These are phyloP conservation scores for Halesus radiatus DNA, from an alignment of 1,140 invertebrate genomes.

Conservation along the genomic window DNA sequence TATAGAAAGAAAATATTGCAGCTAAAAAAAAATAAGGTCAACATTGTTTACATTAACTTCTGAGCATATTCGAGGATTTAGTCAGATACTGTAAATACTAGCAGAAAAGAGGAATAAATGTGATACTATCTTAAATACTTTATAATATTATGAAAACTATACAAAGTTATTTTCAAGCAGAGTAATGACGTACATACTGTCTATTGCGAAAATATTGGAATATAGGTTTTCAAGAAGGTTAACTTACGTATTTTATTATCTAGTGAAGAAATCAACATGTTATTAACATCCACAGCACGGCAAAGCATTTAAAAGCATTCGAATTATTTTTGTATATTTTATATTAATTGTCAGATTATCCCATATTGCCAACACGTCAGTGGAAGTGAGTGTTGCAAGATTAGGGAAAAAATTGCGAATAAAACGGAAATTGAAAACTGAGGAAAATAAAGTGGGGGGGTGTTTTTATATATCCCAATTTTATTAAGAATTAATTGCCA, in stretches of 20 bases:
- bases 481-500: too few relatives aligned
- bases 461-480: too few relatives aligned
- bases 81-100: too few relatives aligned
- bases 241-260: slow-evolving; percentile 35
- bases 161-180: neutral
- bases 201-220: slow-evolving; percentile 3
- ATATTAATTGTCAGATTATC: slow-evolving; percentile 39
- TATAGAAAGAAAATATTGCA: neutral
- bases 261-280: slow-evolving; percentile 38
- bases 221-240: neutral
- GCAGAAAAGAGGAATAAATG: too few relatives aligned
- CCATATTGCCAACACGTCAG: slow-evolving; percentile 53
- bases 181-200: neutral
- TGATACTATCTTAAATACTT: too few relatives aligned
- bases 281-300: slow-evolving; percentile 1
- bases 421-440: too few relatives aligned
- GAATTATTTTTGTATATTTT: slow-evolving; percentile 38
- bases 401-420: neutral
- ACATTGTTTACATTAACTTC: neutral
- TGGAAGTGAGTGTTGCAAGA: slow-evolving; percentile 30
- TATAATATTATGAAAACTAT: too few relatives aligned
- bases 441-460: too few relatives aligned
- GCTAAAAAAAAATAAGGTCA: neutral
- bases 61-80: too few relatives aligned
- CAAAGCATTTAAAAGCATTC: slow-evolving; percentile 44